Conservation (phyloP, 1,140 invertebrate genomes). For the Galleria mellonella region DNA sequence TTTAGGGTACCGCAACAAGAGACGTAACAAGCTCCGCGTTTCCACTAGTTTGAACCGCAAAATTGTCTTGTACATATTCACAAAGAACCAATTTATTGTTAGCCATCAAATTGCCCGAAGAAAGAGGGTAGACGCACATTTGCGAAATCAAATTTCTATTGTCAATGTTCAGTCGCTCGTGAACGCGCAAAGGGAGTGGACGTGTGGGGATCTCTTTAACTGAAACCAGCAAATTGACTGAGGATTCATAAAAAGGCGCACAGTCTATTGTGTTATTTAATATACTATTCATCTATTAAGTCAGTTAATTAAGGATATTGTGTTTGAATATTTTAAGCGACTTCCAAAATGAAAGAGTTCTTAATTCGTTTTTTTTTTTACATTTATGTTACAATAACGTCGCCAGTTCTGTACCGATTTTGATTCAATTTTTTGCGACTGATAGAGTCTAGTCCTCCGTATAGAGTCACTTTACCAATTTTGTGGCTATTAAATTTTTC, state of each 20-base stretch:
- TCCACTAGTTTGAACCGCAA: slow-evolving; percentile 45
- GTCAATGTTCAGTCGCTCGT: slow-evolving; percentile 34
- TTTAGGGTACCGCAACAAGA: slow-evolving; percentile 16
- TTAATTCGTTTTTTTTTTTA: too few species aligned
- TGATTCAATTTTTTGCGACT: too few species aligned
- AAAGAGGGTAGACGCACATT: slow-evolving; percentile 36
- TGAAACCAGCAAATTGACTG: not conserved
- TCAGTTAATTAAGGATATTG: too few species aligned
- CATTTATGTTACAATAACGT: too few species aligned
- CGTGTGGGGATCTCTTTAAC: slow-evolving; percentile 9
- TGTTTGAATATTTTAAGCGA: too few species aligned
- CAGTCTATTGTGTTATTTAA: too few species aligned
- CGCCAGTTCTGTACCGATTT: too few species aligned
- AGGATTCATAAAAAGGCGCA: not conserved
- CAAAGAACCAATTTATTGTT: slow-evolving; percentile 43
- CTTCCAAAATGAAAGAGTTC: too few species aligned
- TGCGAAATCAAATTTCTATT: slow-evolving; percentile 41
- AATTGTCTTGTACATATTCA: slow-evolving; percentile 34
- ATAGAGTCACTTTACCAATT: too few species aligned
- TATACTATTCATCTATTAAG: too few species aligned
- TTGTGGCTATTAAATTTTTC: too few species aligned
- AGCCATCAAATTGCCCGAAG: slow-evolving; percentile 27
- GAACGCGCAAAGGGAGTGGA: slow-evolving; percentile 23
- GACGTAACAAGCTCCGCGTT: slow-evolving; percentile 31
- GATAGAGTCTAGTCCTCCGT: too few species aligned